phyloP scores from a whole-genome alignment of 2,797 vertebrate genomes.

The Moxostoma hubbsi region DNA sequence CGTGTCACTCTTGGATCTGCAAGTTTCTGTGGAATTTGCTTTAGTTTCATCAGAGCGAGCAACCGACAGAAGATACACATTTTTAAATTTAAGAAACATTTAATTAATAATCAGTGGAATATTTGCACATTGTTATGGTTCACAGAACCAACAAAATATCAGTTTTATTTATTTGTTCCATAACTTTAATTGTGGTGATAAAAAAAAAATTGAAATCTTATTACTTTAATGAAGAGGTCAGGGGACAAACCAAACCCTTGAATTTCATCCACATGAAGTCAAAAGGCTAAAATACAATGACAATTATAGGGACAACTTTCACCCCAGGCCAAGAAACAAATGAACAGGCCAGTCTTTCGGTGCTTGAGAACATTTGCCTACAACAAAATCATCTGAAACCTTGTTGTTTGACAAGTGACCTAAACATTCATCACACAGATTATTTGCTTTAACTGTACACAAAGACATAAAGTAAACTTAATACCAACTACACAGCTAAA shows the following conservation, averaged over 20 bases:
- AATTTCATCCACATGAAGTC: neutral
- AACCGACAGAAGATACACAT: neutral
- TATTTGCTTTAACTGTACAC: neutral
- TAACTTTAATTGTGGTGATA: constrained; percentile 67
- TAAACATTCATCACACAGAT: neutral
- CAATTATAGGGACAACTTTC: too few species aligned
- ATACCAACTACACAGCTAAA: constrained; percentile 16
- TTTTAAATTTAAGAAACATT: constrained; percentile 39
- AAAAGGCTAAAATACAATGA: too few species aligned
- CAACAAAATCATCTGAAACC: neutral
- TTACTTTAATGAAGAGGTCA: neutral
- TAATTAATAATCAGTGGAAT: constrained; percentile 70
- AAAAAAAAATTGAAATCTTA: constrained; percentile 64
- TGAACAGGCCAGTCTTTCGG: neutral
- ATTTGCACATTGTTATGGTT: constrained; percentile 71
- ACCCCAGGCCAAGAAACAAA: too few species aligned
- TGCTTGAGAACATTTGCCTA: neutral
- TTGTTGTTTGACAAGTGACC: neutral
- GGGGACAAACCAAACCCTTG: neutral
- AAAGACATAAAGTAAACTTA: neutral
- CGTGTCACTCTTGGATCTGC: too few species aligned
- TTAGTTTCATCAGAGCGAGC: neutral
- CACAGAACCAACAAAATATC: constrained; percentile 78
- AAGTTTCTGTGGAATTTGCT: neutral
- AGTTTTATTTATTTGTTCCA: constrained; percentile 40